Evolutionary conservation across 2,113 vertebrate species (phyloP), one percentile per base, ranked within the genome.

Genomic region (Tichodroma muraria): DNA sequence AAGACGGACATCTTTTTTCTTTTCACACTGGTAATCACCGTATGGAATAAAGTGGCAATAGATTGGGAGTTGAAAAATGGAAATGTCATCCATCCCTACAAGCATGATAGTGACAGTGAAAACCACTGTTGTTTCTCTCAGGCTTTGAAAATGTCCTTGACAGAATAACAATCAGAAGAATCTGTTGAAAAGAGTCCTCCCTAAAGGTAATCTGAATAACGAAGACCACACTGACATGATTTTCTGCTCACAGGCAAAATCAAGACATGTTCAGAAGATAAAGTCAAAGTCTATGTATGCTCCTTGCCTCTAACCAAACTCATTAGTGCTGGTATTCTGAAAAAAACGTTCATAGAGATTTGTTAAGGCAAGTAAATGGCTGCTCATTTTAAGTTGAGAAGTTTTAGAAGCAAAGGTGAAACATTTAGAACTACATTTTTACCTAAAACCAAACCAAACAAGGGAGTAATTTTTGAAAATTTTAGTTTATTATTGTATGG

Each of bases 31-130:
- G 17, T 79, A 89, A 82, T 80, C 54, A 91, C 75, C 1, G 0
- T 72, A 44, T 11, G 37, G 44, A 95, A 89, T 85, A 88, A 87
- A 87, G 37, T 0, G 3, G 72, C 61, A 82, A 76, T 79, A 72
- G 20, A 53, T 1, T 57, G 66, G 25, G 66, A 91, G 9, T 79
- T 93, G 77, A 65, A 94, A n/a, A 94, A 95, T 88, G 53, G 64
- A 96, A 93, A 95, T 88, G 71, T 88, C 59, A 93, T 80, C 68
- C 21, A 24, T 70, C 35, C 53, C 68, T 83, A 85, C 71, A 92
- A 95, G 71, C 47, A 35, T 19, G 23, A 57, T 80, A 83, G 63
- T 73, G 82, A 80, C 88, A 82, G 38, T 73, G 88, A 77, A 94
- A 91, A 88, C 11, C 47, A 61, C 63, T 47, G 40, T 42, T n/a